Evolutionary conservation across 2,113 vertebrate genomes (phyloP).

Genomic region (Hoplias malabaricus): DNA sequence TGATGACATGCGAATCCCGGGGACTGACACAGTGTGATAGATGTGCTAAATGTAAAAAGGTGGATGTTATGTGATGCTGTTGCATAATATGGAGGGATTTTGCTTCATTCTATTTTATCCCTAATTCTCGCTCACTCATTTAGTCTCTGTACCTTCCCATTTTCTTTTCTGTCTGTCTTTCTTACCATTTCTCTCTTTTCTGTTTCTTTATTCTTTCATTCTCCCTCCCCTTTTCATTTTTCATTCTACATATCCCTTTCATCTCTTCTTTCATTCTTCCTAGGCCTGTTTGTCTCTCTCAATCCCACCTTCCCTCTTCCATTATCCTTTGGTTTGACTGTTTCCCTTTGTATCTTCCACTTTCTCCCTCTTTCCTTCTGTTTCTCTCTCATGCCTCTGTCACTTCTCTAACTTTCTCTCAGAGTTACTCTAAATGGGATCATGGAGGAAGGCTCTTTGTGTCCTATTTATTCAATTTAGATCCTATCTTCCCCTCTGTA

Average conservation of each 20-base stretch:
- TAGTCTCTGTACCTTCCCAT: not conserved
- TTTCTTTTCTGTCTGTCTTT: not conserved
- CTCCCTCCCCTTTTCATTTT: no score
- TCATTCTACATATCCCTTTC: not conserved
- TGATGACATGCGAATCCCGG: no score
- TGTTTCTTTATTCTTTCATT: no score
- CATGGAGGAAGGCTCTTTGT: constrained; percentile 31
- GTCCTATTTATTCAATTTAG: constrained; percentile 34
- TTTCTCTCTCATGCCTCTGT: not conserved
- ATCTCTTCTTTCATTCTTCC: no score
- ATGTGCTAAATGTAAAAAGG: not conserved
- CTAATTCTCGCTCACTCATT: not conserved
- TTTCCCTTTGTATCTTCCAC: not conserved
- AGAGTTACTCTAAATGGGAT: constrained; percentile 21
- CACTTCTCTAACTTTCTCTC: not conserved
- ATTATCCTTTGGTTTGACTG: no score
- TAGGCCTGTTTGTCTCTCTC: no score
- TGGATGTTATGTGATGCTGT: constrained; percentile 1
- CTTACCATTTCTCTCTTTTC: not conserved
- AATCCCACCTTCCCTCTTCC: no score
- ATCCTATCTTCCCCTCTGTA: constrained; percentile 17
- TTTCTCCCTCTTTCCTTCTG: not conserved
- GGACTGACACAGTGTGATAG: no score
- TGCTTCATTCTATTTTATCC: not conserved
- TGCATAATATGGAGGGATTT: not conserved